These are phyloP conservation scores for Orgyia antiqua DNA, from an alignment of 2,888 invertebrate genomes.

Conservation along the genomic window DNA sequence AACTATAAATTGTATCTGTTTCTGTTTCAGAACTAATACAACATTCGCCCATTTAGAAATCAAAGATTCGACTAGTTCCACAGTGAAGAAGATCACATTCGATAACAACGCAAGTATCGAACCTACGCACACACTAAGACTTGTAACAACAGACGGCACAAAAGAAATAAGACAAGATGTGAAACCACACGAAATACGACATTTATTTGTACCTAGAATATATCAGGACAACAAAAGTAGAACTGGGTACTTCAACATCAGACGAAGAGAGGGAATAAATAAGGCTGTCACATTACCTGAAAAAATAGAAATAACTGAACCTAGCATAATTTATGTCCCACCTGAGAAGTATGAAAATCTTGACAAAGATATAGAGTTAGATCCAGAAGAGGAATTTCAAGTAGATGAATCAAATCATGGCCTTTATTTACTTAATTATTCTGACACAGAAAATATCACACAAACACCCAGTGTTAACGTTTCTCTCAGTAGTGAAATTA, in stretches of 20 bases:
- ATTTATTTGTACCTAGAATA: conserved; percentile 60
- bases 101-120: conserved; percentile 64
- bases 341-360: conserved; percentile 66
- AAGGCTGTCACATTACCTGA: conserved; percentile 45
- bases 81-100: conserved; percentile 60
- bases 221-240: conserved; percentile 61
- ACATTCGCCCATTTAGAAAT: conserved; percentile 70
- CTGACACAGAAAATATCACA: conserved; percentile 64
- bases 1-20: no score
- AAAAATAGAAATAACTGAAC: conserved; percentile 42
- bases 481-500: conserved; percentile 31
- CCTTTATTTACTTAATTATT: conserved; percentile 69
- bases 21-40: conserved; percentile 61
- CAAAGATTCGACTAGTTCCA: conserved; percentile 54
- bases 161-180: conserved; percentile 60
- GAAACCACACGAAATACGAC: conserved; percentile 66
- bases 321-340: conserved; percentile 60
- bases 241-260: conserved; percentile 60
- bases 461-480: conserved; percentile 42
- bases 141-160: conserved; percentile 57
- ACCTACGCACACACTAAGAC: conserved; percentile 46
- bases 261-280: conserved; percentile 46
- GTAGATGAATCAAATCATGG: conserved; percentile 76
- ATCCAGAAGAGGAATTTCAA: conserved; percentile 75
- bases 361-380: conserved; percentile 65